Conservation (phyloP, 2,797 vertebrate species). For the Netta rufina region DNA sequence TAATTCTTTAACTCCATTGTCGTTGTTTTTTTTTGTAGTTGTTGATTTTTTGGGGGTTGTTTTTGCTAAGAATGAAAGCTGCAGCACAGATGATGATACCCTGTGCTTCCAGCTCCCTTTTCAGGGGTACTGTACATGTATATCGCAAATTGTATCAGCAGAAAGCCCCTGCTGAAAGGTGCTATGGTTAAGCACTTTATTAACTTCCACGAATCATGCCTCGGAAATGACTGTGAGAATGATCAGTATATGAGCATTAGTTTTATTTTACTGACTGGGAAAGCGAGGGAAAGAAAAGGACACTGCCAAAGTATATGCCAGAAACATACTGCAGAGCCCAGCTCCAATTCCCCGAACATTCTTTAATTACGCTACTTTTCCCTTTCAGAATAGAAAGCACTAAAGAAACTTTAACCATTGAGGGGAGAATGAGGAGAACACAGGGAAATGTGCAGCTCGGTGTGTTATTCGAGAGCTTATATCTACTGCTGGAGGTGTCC, state of each 20-base stretch:
- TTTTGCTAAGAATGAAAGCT: conserved; percentile 50
- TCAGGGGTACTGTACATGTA: not conserved
- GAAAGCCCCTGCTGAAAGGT: conserved; percentile 11
- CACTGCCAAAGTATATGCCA: conserved; percentile 22
- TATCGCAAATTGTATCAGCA: not conserved
- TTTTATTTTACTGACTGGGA: conserved; percentile 31
- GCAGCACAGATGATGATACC: conserved; percentile 49
- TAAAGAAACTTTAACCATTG: conserved; percentile 42
- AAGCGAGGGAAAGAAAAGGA: conserved; percentile 37
- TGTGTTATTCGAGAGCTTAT: not conserved
- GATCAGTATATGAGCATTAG: not conserved
- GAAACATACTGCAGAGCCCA: conserved; percentile 26
- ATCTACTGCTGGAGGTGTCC: not conserved
- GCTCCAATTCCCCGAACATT: conserved; percentile 43
- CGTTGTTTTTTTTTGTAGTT: conserved; percentile 42
- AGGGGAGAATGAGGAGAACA: not conserved
- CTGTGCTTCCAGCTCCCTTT: not conserved
- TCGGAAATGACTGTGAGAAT: not conserved
- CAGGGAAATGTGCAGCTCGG: not conserved
- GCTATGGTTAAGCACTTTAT: not conserved
- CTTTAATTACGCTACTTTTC: not conserved
- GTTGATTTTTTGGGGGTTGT: not conserved
- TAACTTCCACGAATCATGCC: not conserved
- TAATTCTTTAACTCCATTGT: conserved; percentile 70
- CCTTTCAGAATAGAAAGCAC: conserved; percentile 23